phyloP scores from a whole-genome alignment of 2,888 invertebrate species.

The Blastobasis adustella region DNA sequence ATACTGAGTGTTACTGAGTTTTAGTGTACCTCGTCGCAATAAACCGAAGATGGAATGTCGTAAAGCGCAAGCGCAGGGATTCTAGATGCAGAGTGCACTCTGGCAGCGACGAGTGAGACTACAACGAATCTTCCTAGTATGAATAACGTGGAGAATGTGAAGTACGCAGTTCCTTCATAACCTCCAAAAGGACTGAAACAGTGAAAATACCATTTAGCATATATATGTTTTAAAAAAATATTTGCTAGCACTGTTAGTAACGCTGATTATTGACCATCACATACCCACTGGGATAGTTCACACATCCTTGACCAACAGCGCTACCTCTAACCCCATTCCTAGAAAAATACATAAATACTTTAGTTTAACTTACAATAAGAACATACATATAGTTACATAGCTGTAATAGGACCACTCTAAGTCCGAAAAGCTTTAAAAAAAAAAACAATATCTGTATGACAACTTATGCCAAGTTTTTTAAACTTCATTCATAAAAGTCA shows the following conservation, averaged over 20 bases:
- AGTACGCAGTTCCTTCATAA: conserved; percentile 48
- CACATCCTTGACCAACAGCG: conserved; percentile 4
- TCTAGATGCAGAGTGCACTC: conserved; percentile 66
- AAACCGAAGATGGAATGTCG: conserved; percentile 70
- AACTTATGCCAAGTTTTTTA: too few relatives aligned
- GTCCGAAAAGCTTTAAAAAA: too few relatives aligned
- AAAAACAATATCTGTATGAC: too few relatives aligned
- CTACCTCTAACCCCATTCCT: conserved; percentile 9
- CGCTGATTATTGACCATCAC: neutral
- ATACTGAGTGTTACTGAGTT: too few relatives aligned
- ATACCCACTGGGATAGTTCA: conserved; percentile 16
- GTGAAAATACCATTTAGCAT: neutral
- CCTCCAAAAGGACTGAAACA: conserved; percentile 11
- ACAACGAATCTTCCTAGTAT: conserved; percentile 71
- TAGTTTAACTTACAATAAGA: too few relatives aligned
- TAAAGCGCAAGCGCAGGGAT: conserved; percentile 65
- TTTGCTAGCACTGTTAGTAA: neutral
- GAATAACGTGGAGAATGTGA: conserved; percentile 73
- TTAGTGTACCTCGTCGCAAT: conserved; percentile 67
- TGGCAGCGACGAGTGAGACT: conserved; percentile 72
- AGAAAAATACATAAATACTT: conserved; percentile 3
- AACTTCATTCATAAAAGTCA: too few relatives aligned
- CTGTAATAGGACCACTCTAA: too few relatives aligned
- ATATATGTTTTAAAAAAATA: neutral
- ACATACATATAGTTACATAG: neutral